Conservation (phyloP, 92 coral and sea anemone genomes). For the Hydrozoanthus gracilis region DNA sequence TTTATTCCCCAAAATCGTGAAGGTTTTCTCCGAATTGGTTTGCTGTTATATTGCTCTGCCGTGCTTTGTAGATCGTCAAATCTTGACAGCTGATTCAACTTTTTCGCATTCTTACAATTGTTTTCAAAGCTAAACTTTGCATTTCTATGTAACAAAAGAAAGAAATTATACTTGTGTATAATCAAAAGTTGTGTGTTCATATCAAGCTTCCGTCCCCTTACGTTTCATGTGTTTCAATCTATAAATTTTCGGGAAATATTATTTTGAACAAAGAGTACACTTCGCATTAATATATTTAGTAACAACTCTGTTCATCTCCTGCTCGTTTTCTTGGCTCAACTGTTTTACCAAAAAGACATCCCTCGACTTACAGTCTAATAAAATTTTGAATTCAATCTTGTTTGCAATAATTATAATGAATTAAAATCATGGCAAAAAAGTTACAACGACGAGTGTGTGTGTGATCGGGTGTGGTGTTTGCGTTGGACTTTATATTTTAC, state of each 20-base stretch:
- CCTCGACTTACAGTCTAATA: not conserved
- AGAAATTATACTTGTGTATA: not conserved
- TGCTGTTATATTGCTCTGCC: not conserved
- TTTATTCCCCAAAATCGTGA: not conserved
- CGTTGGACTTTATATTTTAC: too few species aligned
- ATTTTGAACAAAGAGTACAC: not conserved
- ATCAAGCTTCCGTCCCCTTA: not conserved
- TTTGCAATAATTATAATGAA: slow-evolving; percentile 8
- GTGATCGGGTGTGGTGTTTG: too few species aligned
- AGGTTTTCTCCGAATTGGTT: not conserved
- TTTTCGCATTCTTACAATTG: not conserved
- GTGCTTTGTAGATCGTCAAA: not conserved
- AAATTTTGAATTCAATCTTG: not conserved
- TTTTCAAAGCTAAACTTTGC: slow-evolving; percentile 27
- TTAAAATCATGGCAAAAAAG: not conserved
- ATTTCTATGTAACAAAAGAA: slow-evolving; percentile 16
- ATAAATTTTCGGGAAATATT: not conserved
- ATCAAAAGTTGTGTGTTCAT: not conserved
- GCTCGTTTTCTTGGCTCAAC: not conserved
- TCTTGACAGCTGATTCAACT: slow-evolving; percentile 26
- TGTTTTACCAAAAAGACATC: not conserved
- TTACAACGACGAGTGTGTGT: not conserved
- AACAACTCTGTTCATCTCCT: too few species aligned
- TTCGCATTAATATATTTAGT: too few species aligned
- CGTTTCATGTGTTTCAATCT: not conserved